Conservation (phyloP, 2,113 vertebrate genomes). For the Perca fluviatilis region DNA sequence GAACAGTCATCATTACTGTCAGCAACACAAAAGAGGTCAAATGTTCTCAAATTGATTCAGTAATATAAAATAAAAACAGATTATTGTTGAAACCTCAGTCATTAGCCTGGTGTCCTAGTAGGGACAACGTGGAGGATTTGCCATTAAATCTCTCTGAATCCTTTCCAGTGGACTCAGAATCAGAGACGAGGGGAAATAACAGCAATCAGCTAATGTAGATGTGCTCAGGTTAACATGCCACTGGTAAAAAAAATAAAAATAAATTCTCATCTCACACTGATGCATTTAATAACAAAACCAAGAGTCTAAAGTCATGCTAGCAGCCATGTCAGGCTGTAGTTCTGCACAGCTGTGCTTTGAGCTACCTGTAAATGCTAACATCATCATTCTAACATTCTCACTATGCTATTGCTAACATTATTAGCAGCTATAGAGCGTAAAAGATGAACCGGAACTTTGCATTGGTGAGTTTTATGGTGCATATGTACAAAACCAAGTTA, state of each 20-base stretch:
- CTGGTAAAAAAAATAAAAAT: neutral
- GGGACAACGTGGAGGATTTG: slow-evolving; percentile 10
- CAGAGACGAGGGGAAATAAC: neutral
- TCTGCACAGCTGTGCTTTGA: neutral
- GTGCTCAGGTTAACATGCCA: slow-evolving; percentile 10
- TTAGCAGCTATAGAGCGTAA: neutral
- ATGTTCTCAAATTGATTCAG: slow-evolving; percentile 4
- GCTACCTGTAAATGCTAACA: neutral
- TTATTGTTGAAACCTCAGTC: neutral
- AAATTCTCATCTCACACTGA: neutral
- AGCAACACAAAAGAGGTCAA: neutral
- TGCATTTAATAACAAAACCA: neutral
- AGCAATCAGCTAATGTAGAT: slow-evolving; percentile 35
- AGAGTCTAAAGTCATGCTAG: neutral
- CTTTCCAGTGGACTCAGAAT: slow-evolving; percentile 1
- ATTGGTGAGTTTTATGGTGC: neutral
- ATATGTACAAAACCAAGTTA: neutral
- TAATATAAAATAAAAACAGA: slow-evolving; percentile 8
- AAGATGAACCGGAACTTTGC: neutral
- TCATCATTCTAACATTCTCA: neutral
- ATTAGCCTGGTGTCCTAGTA: slow-evolving; percentile 4
- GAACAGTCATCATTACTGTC: neutral
- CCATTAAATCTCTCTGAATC: slow-evolving; percentile 25
- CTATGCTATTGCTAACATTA: neutral
- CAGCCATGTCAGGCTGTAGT: too few relatives aligned